A percentile compares a stretch with the other conserved stretches of the same genome.
Conservation (phyloP, 2,888 invertebrate species). For the Adelphocoris suturalis region DNA sequence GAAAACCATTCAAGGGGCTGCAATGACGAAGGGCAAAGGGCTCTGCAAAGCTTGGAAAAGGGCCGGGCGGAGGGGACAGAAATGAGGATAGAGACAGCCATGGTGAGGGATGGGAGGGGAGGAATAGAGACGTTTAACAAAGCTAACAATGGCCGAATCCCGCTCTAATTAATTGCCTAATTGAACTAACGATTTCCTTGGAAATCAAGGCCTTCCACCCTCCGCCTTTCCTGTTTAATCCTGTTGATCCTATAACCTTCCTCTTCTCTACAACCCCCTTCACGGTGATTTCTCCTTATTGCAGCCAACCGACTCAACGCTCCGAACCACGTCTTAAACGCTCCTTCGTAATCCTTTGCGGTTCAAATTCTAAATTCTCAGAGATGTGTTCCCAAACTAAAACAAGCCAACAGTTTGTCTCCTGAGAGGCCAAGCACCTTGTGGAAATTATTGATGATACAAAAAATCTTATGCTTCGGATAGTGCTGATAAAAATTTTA, state of each 20-base stretch:
- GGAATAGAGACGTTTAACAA: conserved; percentile 10
- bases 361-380: too few species aligned
- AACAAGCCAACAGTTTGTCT: too few species aligned
- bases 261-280: background rate
- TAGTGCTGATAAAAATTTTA: too few species aligned
- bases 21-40: conserved; percentile 9
- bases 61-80: background rate
- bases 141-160: conserved; percentile 44
- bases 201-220: conserved; percentile 25
- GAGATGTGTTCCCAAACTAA: too few species aligned
- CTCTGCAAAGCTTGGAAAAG: background rate
- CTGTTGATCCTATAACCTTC: background rate
- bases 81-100: background rate
- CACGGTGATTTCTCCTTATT: background rate
- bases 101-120: background rate
- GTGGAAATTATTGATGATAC: too few species aligned
- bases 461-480: too few species aligned
- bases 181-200: conserved; percentile 54
- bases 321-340: background rate
- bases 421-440: too few species aligned
- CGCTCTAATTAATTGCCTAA: conserved; percentile 51
- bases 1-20: conserved; percentile 13
- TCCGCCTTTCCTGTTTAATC: conserved; percentile 29
- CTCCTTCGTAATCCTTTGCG: too few species aligned
- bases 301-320: background rate